Percentiles rank a stretch among this genome's conserved stretches.
Conservation (phyloP, 2,113 vertebrate genomes). For the Cyanocitta stelleri region DNA sequence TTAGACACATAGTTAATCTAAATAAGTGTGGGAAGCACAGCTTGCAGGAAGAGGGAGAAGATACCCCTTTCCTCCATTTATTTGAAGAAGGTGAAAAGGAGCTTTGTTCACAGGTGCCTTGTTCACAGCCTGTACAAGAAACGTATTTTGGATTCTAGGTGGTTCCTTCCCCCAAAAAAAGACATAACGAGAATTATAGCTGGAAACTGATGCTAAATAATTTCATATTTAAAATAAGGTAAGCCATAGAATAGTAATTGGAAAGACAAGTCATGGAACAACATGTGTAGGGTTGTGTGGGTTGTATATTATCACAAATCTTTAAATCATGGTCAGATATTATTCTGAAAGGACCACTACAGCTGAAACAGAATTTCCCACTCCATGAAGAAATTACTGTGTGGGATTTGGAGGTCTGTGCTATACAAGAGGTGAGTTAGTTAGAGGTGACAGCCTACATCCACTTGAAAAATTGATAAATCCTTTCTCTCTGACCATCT, state of each 20-base stretch:
- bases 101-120: not conserved
- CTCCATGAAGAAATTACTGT: not conserved
- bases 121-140: not conserved
- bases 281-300: not conserved
- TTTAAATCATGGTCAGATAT: not conserved
- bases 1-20: not conserved
- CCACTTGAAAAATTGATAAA: not conserved
- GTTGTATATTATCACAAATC: not conserved
- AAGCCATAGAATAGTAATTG: not conserved
- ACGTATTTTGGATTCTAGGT: not conserved
- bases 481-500: not conserved
- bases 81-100: not conserved
- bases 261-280: slow-evolving; percentile 5
- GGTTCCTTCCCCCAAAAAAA: not conserved
- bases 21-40: not conserved
- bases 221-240: not conserved
- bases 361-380: not conserved
- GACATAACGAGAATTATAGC: not conserved
- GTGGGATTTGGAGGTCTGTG: not conserved
- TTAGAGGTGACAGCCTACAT: not conserved
- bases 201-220: not conserved
- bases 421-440: not conserved
- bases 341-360: not conserved
- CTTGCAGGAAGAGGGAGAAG: not conserved
- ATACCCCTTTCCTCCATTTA: not conserved